Evolutionary conservation across 2,888 invertebrate genomes (phyloP).

Genomic region (Aplocera efformata): DNA sequence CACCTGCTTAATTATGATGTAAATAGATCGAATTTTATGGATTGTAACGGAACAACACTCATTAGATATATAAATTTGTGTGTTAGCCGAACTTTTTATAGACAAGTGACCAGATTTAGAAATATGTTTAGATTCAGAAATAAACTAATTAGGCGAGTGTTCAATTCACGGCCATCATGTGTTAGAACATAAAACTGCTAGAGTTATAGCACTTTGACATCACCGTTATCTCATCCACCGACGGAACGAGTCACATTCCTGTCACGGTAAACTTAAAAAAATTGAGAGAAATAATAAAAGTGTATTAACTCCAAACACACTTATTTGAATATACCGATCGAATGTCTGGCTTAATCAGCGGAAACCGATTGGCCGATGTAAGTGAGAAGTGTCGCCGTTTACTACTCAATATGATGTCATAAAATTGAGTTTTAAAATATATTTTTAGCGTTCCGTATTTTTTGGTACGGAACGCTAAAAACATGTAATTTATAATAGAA

Average conservation of each 20-base stretch:
- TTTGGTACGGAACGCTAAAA: no score
- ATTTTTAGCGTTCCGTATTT: conserved; percentile 25
- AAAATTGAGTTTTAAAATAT: conserved; percentile 50
- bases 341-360: conserved; percentile 55
- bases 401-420: conserved; percentile 56
- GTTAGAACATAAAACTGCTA: conserved; percentile 33
- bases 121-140: conserved; percentile 18
- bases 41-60: conserved; percentile 12
- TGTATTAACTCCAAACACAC: conserved; percentile 41
- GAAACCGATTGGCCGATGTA: conserved; percentile 48
- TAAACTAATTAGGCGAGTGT: conserved; percentile 26
- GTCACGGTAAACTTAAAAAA: conserved; percentile 38
- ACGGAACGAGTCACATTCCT: conserved; percentile 30
- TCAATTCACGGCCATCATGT: conserved; percentile 29
- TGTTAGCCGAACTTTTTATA: conserved; percentile 15
- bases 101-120: conserved; percentile 10
- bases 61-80: conserved; percentile 15
- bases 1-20: conserved; percentile 11
- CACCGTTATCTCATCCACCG: conserved; percentile 44
- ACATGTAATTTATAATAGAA: no score
- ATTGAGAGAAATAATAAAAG: conserved; percentile 43
- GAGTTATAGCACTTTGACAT: conserved; percentile 38
- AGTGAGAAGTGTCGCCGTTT: conserved; percentile 58
- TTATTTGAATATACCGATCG: conserved; percentile 55
- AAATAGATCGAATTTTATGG: conserved; percentile 18